Base-by-base conservation (phyloP, 2,113 vertebrate genomes). In the Pseudonaja textilis region DNA sequence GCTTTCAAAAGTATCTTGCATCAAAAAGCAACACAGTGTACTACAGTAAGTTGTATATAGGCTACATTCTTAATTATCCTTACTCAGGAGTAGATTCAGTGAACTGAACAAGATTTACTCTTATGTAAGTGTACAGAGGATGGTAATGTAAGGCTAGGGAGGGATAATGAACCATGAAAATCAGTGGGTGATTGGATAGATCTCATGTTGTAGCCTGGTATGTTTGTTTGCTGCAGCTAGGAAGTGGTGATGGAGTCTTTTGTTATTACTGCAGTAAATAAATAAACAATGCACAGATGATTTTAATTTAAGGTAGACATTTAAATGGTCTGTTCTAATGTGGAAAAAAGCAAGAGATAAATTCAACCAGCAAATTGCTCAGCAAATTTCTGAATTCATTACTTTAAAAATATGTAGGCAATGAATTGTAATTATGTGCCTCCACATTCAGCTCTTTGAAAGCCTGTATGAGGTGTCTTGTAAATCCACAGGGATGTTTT, bases 391-490 rank as follows among this genome's bases (percentile, higher is more conserved):
- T 93, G 39, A 89, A 91, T 85, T 54, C 23, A 22, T 69, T 47
- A 81, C 34, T 0, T 87, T 93, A 56, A 57, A 90, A 93, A 92
- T 12, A 47, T 54, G 55, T 89, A 85, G 50, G 90, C 92, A 0
- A 0, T 89, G 91, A 25, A 93, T 92, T 52, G 39, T 93, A 95
- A 94, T 93, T 90, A 91, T n/a, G 85, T 11, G 85, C 95, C 90
- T 95, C 85, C 93, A 26, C 92, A 61, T 95, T 95, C 96, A 97
- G 59, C 88, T 88, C 29, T 7, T 74, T 95, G 94, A 59, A 95
- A 81, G 14, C 1, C 1, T 94, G 87, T 94, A 18, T 91, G 11
- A 88, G 91, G 56, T 92, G 57, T 50, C 94, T 89, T 94, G 34
- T 91, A 95, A 94, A 96, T 95, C 92, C 59, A 89, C 0, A 93